A percentile compares a stretch with the other conserved stretches of the same genome.
Conservation (phyloP, 2,113 vertebrate genomes). For the Hippopotamus amphibius region DNA sequence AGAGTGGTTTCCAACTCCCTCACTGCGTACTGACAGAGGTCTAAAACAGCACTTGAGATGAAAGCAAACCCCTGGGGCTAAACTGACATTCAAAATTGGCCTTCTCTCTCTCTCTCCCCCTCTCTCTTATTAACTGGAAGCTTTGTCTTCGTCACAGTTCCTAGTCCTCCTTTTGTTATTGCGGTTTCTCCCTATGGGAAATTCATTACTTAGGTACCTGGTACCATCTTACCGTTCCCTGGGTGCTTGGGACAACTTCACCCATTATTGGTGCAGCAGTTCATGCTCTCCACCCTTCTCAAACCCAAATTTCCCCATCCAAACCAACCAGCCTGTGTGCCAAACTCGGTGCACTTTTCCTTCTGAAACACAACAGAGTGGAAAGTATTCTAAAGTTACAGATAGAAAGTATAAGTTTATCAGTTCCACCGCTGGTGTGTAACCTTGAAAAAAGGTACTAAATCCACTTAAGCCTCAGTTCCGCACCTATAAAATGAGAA, state of each 20-base stretch:
- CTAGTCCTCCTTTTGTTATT: background rate
- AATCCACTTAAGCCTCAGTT: background rate
- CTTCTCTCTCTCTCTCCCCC: background rate
- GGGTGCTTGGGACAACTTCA: background rate
- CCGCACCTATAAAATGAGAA: background rate
- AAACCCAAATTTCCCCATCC: background rate
- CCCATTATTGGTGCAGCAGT: background rate
- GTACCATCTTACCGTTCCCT: background rate
- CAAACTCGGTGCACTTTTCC: background rate
- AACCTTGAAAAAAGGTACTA: conserved; percentile 29
- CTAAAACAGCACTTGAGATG: background rate
- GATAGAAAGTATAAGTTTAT: background rate
- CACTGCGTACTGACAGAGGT: background rate
- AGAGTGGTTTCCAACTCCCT: background rate
- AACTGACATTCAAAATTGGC: background rate
- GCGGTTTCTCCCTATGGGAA: background rate
- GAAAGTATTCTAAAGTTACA: background rate
- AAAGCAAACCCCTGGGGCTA: background rate
- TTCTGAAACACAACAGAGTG: background rate
- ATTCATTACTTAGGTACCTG: background rate
- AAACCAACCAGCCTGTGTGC: background rate
- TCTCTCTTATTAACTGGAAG: background rate
- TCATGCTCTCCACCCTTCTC: background rate
- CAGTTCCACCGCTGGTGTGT: background rate
- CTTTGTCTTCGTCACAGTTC: conserved; percentile 12